These are phyloP conservation scores for Eolophus roseicapilla DNA, from an alignment of 2,113 vertebrate genomes.

Conservation along the genomic window DNA sequence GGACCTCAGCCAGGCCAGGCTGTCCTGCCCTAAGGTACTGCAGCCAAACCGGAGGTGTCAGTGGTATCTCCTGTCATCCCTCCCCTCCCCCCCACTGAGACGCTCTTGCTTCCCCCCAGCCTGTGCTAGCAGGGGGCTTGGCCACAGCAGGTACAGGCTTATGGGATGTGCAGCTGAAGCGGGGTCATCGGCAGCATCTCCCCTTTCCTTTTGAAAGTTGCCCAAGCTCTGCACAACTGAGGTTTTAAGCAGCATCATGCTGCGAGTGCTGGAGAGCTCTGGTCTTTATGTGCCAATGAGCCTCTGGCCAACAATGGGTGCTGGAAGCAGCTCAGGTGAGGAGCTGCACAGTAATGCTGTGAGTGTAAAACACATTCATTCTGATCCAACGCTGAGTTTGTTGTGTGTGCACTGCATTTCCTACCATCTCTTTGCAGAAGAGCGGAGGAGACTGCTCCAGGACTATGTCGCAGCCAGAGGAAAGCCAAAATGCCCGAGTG, in stretches of 20 bases:
- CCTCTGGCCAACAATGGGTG: background rate
- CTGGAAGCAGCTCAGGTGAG: accelerated
- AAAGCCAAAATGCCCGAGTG: slow-evolving; percentile 14
- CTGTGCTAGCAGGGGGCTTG: background rate
- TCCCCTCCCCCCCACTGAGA: too few relatives aligned
- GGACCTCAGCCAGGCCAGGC: background rate
- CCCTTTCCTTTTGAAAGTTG: background rate
- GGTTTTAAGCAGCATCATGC: accelerated
- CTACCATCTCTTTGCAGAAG: slow-evolving; percentile 27
- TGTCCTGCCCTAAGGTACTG: background rate
- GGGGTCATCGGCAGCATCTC: background rate
- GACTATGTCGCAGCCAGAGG: slow-evolving; percentile 46
- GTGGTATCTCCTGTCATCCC: background rate
- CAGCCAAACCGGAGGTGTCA: background rate
- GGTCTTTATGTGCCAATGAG: background rate
- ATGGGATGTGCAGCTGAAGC: accelerated
- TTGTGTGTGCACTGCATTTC: background rate
- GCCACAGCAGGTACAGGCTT: background rate
- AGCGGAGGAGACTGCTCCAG: slow-evolving; percentile 25
- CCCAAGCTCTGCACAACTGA: background rate
- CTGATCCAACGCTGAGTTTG: background rate
- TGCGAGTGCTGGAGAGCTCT: accelerated
- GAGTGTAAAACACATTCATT: background rate
- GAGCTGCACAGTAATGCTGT: too few relatives aligned
- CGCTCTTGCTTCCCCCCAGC: accelerated